Conservation (phyloP, 2,113 vertebrate genomes). For the Corythaixoides concolor region DNA sequence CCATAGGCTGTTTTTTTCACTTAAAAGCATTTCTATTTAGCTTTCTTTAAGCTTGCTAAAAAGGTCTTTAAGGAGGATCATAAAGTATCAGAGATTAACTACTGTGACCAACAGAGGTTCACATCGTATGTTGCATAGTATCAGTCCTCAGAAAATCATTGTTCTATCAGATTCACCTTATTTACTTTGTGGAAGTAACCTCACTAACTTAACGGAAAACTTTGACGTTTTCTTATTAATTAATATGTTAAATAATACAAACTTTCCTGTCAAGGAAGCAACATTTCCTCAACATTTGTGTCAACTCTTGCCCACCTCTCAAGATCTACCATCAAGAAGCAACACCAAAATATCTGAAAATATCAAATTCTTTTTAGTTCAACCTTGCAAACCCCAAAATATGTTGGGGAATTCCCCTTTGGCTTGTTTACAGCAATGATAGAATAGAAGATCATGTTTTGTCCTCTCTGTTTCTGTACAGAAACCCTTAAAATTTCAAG, state of each 20-base stretch:
- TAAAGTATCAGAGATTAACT: background rate
- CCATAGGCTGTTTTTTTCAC: background rate
- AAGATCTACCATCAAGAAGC: background rate
- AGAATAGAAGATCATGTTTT: constrained; percentile 12
- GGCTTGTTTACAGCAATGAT: background rate
- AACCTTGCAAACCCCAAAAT: background rate
- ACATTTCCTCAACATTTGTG: background rate
- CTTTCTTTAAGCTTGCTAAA: background rate
- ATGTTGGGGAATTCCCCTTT: constrained; percentile 6
- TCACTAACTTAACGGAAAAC: background rate
- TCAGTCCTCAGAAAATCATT: background rate
- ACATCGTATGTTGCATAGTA: fast-evolving
- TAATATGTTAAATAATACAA: background rate
- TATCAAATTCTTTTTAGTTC: background rate
- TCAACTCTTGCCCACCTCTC: background rate
- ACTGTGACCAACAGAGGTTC: background rate
- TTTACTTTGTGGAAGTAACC: background rate
- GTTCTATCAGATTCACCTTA: background rate
- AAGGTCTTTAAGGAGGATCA: background rate
- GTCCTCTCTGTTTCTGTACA: background rate
- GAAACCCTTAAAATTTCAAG: background rate
- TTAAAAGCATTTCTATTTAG: background rate
- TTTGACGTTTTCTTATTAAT: background rate
- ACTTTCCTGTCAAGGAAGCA: background rate
- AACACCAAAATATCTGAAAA: constrained; percentile 18